These are phyloP conservation scores for Uropsilus gracilis DNA, from an alignment of 2,113 vertebrate species.

Conservation along the genomic window DNA sequence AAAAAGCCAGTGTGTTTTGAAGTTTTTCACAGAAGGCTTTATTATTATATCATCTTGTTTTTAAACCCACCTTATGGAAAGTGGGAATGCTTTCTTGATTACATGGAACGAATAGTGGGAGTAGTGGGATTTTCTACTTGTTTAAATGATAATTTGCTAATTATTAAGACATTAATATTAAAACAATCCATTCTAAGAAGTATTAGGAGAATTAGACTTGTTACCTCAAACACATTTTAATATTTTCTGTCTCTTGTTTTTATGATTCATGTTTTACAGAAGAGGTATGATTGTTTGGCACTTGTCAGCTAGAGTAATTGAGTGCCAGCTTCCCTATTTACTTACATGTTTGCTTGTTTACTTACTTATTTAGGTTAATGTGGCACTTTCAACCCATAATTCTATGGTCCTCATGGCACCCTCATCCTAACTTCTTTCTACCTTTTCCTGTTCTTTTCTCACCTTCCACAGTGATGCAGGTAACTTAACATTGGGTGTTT, in stretches of 20 bases:
- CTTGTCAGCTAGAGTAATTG: not conserved
- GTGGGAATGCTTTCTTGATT: not conserved
- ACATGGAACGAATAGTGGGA: not conserved
- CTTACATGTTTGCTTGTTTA: not conserved
- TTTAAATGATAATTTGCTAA: conserved; percentile 13
- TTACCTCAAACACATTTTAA: not conserved
- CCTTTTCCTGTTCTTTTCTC: not conserved
- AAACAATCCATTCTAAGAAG: conserved; percentile 2
- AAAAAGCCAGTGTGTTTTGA: not conserved
- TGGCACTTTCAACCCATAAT: not conserved
- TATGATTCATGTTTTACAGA: not conserved
- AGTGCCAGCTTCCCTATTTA: not conserved
- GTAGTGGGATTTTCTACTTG: not conserved
- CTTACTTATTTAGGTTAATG: not conserved
- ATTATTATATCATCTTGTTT: not conserved
- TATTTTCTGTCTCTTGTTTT: conserved; percentile 8
- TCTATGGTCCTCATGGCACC: not conserved
- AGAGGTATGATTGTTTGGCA: too few relatives aligned
- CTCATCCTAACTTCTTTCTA: conserved; percentile 10
- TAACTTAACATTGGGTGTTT: not conserved
- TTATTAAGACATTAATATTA: conserved; percentile 33
- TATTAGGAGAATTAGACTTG: not conserved
- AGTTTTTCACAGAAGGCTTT: not conserved
- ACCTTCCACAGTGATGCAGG: not conserved
- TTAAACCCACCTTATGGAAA: conserved; percentile 2